Percentiles rank a stretch among this genome's conserved stretches.
Evolutionary conservation across 2,888 invertebrate genomes (phyloP).

Genomic region (Cerastis rubricosa): DNA sequence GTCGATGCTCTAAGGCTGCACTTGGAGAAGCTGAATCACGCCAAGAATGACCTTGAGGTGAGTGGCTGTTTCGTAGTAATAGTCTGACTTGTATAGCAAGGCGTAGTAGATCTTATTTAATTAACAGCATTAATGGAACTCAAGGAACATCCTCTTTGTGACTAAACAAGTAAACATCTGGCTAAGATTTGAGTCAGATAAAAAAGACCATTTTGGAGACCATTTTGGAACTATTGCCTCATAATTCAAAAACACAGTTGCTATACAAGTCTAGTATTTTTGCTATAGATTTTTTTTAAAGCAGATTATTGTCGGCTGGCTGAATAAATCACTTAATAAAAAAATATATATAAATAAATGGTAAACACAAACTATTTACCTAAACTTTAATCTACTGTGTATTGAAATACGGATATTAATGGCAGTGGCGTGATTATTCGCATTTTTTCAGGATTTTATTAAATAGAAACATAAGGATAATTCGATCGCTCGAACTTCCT

Average conservation of each 20-base stretch:
- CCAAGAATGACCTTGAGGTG: constrained; percentile 94
- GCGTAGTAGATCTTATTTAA: constrained; percentile 22
- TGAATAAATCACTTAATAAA: constrained; percentile 14
- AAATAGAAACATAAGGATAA: neutral
- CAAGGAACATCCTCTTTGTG: constrained; percentile 13
- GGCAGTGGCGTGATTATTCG: neutral
- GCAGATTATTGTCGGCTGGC: constrained; percentile 33
- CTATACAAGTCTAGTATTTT: constrained; percentile 7
- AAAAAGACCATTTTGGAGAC: rapidly evolving
- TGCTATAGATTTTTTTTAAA: neutral
- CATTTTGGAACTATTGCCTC: neutral
- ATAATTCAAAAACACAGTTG: neutral
- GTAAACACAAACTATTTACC: neutral
- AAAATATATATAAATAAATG: too few species aligned
- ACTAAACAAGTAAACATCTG: constrained; percentile 14
- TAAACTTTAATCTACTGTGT: neutral
- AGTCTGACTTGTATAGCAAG: constrained; percentile 36
- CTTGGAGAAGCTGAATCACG: constrained; percentile 95
- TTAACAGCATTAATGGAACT: constrained; percentile 33
- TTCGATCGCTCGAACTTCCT: neutral
- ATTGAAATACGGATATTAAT: neutral
- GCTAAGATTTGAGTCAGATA: neutral
- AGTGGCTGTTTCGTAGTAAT: constrained; percentile 76
- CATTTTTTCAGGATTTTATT: neutral
- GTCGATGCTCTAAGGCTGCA: constrained; percentile 96